Conservation (phyloP, 2,113 vertebrate genomes). For the Psittacus erithacus region DNA sequence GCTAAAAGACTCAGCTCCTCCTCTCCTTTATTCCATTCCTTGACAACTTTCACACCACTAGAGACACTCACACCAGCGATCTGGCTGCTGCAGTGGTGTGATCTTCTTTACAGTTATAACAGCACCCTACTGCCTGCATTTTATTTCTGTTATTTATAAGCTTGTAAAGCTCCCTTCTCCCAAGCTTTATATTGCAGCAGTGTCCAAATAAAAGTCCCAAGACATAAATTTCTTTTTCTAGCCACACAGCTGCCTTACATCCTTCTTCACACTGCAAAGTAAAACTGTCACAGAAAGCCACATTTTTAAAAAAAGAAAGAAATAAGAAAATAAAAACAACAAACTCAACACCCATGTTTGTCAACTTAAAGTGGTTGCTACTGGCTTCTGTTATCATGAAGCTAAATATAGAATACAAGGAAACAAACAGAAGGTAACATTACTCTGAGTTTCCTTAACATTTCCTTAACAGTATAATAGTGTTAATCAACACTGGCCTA, state of each 20-base stretch:
- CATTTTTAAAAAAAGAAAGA: not conserved
- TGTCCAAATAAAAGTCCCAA: not conserved
- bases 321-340: no score
- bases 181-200: not conserved
- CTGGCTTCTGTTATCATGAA: not conserved
- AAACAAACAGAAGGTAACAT: constrained; percentile 38
- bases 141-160: not conserved
- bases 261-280: not conserved
- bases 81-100: not conserved
- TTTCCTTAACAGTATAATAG: constrained; percentile 11
- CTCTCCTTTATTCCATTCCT: not conserved
- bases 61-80: not conserved
- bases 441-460: not conserved
- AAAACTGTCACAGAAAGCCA: not conserved
- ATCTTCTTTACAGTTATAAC: not conserved
- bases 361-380: not conserved
- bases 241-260: not conserved
- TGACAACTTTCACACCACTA: not conserved
- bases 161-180: not conserved
- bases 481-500: not conserved
- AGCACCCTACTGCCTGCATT: not conserved
- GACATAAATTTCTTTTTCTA: not conserved
- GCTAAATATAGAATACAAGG: constrained; percentile 1
- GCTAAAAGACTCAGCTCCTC: not conserved
- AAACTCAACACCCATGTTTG: not conserved